phyloP scores from a whole-genome alignment of 2,797 vertebrate genomes.

The Anguilla megastoma region DNA sequence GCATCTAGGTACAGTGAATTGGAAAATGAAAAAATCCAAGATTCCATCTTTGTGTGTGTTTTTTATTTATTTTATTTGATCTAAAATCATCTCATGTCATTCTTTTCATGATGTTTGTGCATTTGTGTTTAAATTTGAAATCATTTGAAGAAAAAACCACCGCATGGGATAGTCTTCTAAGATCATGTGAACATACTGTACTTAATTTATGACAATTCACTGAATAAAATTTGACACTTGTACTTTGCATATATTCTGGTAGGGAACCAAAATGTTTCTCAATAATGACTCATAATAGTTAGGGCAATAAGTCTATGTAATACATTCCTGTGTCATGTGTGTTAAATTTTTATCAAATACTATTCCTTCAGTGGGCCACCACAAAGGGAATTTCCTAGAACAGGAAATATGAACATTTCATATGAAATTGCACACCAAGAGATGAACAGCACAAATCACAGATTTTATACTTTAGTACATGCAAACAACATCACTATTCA shows the following conservation, averaged over 20 bases:
- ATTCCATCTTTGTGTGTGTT: too few relatives aligned
- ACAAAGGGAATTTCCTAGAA: background rate
- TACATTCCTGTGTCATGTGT: background rate
- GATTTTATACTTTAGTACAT: background rate
- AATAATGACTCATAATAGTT: background rate
- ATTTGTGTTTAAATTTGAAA: background rate
- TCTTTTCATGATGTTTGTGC: background rate
- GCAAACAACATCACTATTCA: background rate
- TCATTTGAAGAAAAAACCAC: background rate
- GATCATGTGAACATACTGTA: background rate
- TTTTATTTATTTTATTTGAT: background rate
- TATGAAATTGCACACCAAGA: background rate
- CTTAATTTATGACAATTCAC: background rate
- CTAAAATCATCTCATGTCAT: background rate
- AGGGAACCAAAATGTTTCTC: background rate
- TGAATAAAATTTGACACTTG: background rate
- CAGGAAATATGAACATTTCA: background rate
- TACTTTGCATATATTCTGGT: background rate
- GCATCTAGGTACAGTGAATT: background rate
- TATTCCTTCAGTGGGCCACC: background rate
- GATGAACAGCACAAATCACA: background rate
- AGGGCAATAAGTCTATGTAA: background rate
- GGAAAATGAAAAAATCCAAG: background rate
- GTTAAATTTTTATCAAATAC: background rate
- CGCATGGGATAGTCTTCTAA: background rate